Conservation (phyloP, 2,113 vertebrate genomes). For the Phasianus colchicus region DNA sequence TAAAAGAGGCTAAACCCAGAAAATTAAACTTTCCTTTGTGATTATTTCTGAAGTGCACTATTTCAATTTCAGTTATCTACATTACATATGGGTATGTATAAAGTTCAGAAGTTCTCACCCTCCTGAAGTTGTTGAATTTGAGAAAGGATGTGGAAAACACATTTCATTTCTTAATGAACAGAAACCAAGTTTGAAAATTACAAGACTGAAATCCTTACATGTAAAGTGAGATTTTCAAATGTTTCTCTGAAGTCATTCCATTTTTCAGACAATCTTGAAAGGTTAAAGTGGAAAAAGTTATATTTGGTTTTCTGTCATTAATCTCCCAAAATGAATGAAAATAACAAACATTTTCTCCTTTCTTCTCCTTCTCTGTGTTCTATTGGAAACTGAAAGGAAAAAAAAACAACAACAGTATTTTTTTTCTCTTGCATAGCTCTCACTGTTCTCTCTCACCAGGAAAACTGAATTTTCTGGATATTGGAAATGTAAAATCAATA, state of each 20-base stretch:
- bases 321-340: not conserved
- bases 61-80: not conserved
- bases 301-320: not conserved
- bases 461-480: not conserved
- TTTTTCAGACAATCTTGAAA: not conserved
- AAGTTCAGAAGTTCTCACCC: not conserved
- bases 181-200: not conserved
- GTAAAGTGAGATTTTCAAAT: not conserved
- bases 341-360: not conserved
- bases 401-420: not conserved
- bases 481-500: not conserved
- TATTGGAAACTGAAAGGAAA: not conserved
- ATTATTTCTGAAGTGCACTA: not conserved
- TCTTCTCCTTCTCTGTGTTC: not conserved
- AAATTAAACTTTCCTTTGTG: not conserved
- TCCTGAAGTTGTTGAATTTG: not conserved
- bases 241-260: not conserved
- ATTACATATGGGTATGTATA: not conserved
- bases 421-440: not conserved
- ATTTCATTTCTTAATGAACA: not conserved
- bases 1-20: not conserved
- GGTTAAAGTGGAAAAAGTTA: too few species aligned
- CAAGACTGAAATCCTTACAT: not conserved
- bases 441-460: not conserved
- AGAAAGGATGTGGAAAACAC: not conserved